Evolutionary conservation across 53 echinoderm and acorn worm species (phyloP).

Genomic region (Mesocentrotus franciscanus): DNA sequence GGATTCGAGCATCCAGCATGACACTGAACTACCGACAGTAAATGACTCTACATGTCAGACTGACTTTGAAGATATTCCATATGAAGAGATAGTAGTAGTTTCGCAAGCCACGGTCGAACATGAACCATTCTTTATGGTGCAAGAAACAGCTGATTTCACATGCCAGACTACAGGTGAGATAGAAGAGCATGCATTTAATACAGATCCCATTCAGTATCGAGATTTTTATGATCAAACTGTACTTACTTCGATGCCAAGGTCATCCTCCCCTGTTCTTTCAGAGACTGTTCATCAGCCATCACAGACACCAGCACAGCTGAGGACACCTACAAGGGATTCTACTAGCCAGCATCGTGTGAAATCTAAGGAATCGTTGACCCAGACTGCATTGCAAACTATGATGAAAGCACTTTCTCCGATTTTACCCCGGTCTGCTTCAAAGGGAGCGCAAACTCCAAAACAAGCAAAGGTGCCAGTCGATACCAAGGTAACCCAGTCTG

Average conservation of each 20-base stretch:
- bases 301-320: slow-evolving; percentile 5
- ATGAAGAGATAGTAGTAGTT: slow-evolving; percentile 63
- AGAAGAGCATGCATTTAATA: slow-evolving; percentile 53
- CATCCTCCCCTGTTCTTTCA: slow-evolving; percentile 4
- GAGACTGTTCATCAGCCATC: not conserved
- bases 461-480: not conserved
- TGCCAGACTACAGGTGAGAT: slow-evolving; percentile 36
- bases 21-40: slow-evolving; percentile 20
- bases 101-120: slow-evolving; percentile 4
- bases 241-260: not conserved
- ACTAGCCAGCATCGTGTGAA: slow-evolving; percentile 22
- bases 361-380: slow-evolving; percentile 32
- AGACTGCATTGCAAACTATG: slow-evolving; percentile 40
- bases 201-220: not conserved
- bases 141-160: slow-evolving; percentile 38
- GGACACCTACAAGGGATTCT: not conserved
- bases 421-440: not conserved
- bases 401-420: slow-evolving; percentile 60
- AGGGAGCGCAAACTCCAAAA: slow-evolving; percentile 21
- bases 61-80: slow-evolving; percentile 61
- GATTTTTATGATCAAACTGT: slow-evolving; percentile 35
- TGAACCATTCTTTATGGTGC: slow-evolving; percentile 25
- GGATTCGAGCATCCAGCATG: slow-evolving; percentile 44
- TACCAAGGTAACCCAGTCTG: slow-evolving; percentile 22
- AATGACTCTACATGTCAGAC: slow-evolving; percentile 51